These are phyloP conservation scores for Heliconius hortense DNA, from an alignment of 2,888 invertebrate genomes.

Conservation along the genomic window DNA sequence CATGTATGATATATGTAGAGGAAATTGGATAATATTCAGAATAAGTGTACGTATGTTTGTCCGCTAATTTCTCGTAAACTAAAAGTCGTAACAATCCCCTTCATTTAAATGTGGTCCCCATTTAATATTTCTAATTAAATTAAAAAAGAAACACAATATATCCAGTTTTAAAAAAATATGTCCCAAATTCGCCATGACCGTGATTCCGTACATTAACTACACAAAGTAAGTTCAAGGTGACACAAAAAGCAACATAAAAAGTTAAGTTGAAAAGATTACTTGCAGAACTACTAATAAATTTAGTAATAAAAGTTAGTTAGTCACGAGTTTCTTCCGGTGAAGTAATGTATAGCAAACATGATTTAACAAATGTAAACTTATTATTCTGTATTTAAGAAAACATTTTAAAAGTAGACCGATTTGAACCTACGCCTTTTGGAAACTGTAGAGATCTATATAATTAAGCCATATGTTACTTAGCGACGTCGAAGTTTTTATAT, in stretches of 20 bases:
- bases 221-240: constrained; percentile 10
- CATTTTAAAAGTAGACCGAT: not conserved
- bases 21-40: not conserved
- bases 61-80: not conserved
- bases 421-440: not conserved
- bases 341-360: not conserved
- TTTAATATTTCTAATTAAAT: not conserved
- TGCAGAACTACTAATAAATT: not conserved
- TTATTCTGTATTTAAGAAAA: not conserved
- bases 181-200: not conserved
- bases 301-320: constrained; percentile 1
- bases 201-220: not conserved
- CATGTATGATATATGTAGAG: not conserved
- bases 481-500: no score
- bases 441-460: not conserved
- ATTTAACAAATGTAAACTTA: not conserved
- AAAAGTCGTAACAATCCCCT: not conserved
- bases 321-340: constrained; percentile 11
- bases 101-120: no score
- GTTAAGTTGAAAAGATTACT: constrained; percentile 7
- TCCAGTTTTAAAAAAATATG: not conserved
- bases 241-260: not conserved
- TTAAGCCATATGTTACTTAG: no score
- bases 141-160: not conserved
- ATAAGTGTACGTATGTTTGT: not conserved